Base-by-base conservation (phyloP, 2,888 invertebrate genomes). In the Yponomeuta sedellus region DNA sequence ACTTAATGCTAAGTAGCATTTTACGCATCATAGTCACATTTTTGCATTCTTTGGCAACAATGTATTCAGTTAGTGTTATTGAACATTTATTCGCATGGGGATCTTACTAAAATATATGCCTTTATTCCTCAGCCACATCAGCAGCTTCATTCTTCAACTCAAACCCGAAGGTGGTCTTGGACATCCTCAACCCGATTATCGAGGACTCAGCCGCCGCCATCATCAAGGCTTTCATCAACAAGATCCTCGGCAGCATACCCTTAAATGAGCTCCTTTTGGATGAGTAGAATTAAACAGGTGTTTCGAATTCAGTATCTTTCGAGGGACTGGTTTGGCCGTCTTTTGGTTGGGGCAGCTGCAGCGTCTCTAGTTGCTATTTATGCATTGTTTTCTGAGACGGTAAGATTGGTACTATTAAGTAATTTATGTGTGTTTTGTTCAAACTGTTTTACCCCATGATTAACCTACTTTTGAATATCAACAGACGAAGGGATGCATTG, bases 71-170 rank as follows among this genome's bases (percentile, higher is more conserved):
- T 52, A 52, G 4, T 52, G n/a, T 56, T 16, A 12, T 56, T n/a
- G 4, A 56, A 10, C 19, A n/a, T 56, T 56, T 56, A 5, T 56
- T 56, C 11, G 16, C 16, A 11, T 0, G 16, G 52, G 19, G 8
- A 56, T 56, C 12, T 12, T 52, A 16, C 10, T 5, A 52, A 16
- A 52, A 0, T 16, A 3, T 52, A 16, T 52, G 34, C 34, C 6
- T 52, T 52, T 52, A 16, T 66, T 22, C n/a, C n/a, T 39, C 87
- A 95, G 95, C 94, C 64, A 87, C 93, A 66, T 92, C 95, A 44
- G 94, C 95, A n/a, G 91, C 92, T 0, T 88, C 92, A 6, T 95
- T 95, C 88, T 94, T 94, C 91, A 94, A 95, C 74, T 92, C 93
- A 68, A 94, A 94, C 75, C 93, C 94, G 0, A 87, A 92, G 65